Evolutionary conservation across 2,113 vertebrate genomes (phyloP).

Genomic region (Dipodomys stephensi): DNA sequence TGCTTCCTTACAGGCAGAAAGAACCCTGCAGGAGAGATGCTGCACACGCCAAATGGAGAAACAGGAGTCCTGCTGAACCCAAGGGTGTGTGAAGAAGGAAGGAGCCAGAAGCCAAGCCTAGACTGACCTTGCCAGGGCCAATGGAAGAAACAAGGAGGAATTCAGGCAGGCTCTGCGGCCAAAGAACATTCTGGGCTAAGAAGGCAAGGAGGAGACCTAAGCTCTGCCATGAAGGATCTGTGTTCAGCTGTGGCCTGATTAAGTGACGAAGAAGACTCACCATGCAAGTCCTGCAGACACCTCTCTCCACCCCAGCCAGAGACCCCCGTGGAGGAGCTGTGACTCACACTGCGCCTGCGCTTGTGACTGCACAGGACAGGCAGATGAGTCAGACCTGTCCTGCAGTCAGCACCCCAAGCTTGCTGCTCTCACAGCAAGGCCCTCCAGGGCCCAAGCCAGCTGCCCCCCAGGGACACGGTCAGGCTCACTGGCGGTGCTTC

Average conservation of each 20-base stretch:
- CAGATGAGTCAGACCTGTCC: background rate
- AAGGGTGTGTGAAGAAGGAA: no score
- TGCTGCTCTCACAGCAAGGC: background rate
- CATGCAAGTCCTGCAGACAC: background rate
- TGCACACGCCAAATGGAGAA: no score
- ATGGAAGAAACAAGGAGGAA: background rate
- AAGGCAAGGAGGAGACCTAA: background rate
- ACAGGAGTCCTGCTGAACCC: no score
- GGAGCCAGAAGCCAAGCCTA: no score
- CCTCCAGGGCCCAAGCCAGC: no score
- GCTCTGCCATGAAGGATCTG: background rate
- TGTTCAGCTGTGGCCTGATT: no score
- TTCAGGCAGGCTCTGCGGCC: background rate
- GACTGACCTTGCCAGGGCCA: no score
- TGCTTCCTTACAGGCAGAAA: no score
- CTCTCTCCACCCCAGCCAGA: background rate
- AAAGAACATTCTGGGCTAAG: background rate
- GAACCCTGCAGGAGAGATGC: no score
- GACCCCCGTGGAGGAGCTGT: background rate
- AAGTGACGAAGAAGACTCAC: background rate
- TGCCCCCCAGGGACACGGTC: background rate
- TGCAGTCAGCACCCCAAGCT: background rate
- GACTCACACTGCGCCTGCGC: background rate
- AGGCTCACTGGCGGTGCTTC: background rate
- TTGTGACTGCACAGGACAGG: background rate